Percentiles rank a stretch among this genome's conserved stretches.
phyloP scores from a whole-genome alignment of 2,888 invertebrate genomes.

The Allacma fusca region DNA sequence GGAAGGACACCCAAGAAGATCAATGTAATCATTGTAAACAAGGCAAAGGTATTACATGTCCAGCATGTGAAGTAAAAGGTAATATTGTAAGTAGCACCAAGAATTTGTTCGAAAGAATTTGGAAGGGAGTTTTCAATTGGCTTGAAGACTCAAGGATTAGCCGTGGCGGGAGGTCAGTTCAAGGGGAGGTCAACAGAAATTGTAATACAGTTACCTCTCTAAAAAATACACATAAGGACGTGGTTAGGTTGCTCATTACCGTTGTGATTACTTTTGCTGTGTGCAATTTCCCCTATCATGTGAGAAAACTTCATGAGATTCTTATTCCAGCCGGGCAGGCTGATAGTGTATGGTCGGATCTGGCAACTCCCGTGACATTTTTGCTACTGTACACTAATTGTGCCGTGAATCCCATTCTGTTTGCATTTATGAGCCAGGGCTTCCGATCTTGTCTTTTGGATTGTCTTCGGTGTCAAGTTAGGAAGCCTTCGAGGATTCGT shows the following conservation, averaged over 20 bases:
- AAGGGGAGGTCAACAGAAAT: no score
- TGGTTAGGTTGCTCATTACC: background rate
- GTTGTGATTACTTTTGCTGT: background rate
- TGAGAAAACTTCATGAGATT: background rate
- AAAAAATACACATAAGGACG: background rate
- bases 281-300: background rate
- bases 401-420: conserved; percentile 13
- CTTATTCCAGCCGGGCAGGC: background rate
- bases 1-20: no score
- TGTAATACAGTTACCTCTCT: no score
- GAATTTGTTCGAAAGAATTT: no score
- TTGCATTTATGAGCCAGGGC: conserved; percentile 6
- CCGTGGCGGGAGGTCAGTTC: no score
- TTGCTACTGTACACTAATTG: conserved; percentile 2
- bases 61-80: no score
- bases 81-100: no score
- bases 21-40: no score
- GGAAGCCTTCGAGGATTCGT: background rate
- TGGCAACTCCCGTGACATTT: background rate
- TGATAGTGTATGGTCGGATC: background rate
- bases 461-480: background rate
- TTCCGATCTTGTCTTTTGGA: background rate
- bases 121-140: no score
- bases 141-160: no score
- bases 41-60: no score